Percentiles rank a stretch among this genome's conserved stretches.
phyloP scores from a whole-genome alignment of 2,888 invertebrate species.

The Tupiocoris notatus region DNA sequence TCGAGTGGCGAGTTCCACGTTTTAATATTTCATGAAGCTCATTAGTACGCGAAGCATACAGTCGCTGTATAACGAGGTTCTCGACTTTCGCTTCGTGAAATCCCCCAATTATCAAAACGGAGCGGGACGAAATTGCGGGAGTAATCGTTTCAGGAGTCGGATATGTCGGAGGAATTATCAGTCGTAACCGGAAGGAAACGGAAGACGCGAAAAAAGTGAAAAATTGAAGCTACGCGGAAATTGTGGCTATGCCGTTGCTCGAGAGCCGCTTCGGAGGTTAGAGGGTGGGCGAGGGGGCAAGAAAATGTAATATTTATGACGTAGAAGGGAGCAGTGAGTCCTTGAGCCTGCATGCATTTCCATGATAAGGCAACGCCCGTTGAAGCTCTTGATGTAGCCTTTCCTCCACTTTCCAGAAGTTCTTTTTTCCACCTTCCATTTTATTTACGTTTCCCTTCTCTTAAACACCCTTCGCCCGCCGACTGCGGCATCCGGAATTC shows the following conservation, averaged over 20 bases:
- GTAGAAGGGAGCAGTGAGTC: slow-evolving; percentile 22
- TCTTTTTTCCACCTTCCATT: slow-evolving; percentile 12
- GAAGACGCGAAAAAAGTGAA: slow-evolving; percentile 24
- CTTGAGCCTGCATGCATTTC: slow-evolving; percentile 40
- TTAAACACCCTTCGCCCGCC: slow-evolving; percentile 25
- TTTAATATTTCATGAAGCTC: slow-evolving; percentile 33
- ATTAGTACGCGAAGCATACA: neutral
- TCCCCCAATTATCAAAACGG: neutral
- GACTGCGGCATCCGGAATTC: slow-evolving; percentile 28
- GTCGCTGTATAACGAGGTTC: neutral
- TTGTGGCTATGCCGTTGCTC: neutral
- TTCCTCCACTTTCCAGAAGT: neutral
- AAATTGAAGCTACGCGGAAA: slow-evolving; percentile 20
- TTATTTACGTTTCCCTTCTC: neutral
- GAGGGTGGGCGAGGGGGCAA: neutral
- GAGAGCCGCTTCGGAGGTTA: slow-evolving; percentile 6
- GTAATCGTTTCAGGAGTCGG: slow-evolving; percentile 14
- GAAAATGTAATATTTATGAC: slow-evolving; percentile 42
- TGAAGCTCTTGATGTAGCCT: slow-evolving; percentile 27
- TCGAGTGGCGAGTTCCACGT: slow-evolving; percentile 1
- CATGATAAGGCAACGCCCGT: slow-evolving; percentile 28
- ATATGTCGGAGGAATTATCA: slow-evolving; percentile 30
- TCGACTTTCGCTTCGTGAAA: neutral
- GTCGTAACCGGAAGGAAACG: slow-evolving; percentile 29
- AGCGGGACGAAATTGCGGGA: slow-evolving; percentile 5